phyloP scores from a whole-genome alignment of 1,140 invertebrate genomes.

The Metaphire vulgaris region DNA sequence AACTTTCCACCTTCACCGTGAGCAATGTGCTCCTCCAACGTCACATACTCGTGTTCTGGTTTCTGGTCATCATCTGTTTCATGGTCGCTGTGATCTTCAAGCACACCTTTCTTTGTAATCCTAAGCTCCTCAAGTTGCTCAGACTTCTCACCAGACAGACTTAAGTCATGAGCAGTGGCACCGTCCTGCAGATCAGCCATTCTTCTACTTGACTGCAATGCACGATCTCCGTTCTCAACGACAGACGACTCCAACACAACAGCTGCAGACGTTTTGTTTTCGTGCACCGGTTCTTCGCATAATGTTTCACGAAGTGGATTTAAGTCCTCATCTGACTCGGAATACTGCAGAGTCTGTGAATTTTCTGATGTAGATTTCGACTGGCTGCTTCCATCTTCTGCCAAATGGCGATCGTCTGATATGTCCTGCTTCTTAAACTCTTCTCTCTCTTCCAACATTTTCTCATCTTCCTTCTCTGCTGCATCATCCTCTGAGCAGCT shows the following conservation, averaged over 20 bases:
- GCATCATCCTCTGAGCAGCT: slow-evolving; percentile 30
- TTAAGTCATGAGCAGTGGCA: too few species aligned
- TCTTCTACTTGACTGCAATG: too few species aligned
- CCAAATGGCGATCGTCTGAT: slow-evolving; percentile 31
- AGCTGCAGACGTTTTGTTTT: not conserved
- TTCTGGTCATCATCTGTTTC: not conserved
- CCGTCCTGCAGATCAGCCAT: too few species aligned
- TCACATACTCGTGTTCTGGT: not conserved
- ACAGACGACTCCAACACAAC: too few species aligned
- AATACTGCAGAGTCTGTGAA: slow-evolving; percentile 26
- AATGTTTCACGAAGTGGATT: not conserved
- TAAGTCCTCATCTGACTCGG: slow-evolving; percentile 21
- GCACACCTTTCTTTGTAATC: too few species aligned
- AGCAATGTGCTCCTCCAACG: not conserved
- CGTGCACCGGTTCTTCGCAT: not conserved
- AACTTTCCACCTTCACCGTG: not conserved
- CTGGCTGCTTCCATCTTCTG: slow-evolving; percentile 28
- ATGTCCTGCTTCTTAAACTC: slow-evolving; percentile 30
- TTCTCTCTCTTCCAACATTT: slow-evolving; percentile 37
- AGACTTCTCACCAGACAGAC: too few species aligned
- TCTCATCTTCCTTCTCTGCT: slow-evolving; percentile 39
- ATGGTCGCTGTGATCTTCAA: too few species aligned
- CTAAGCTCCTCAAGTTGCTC: too few species aligned
- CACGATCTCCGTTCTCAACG: too few species aligned
- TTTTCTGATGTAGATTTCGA: slow-evolving; percentile 22